Percentiles rank a stretch among this genome's conserved stretches.
These are phyloP conservation scores for Ataeniobius toweri DNA, from an alignment of 2,797 vertebrate species.

Conservation along the genomic window DNA sequence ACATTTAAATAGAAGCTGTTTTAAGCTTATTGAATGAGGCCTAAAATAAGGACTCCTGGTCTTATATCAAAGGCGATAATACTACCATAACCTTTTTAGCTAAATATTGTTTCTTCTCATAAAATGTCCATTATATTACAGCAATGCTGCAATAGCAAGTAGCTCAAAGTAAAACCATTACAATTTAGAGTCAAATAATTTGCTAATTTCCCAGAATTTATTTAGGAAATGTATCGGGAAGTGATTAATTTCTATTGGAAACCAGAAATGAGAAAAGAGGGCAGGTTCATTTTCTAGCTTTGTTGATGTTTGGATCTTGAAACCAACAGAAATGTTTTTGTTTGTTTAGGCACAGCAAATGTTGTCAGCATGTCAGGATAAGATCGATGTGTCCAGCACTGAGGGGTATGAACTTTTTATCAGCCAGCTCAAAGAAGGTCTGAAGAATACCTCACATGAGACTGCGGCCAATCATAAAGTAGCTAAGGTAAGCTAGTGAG, in stretches of 20 bases:
- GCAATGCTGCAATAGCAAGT: neutral
- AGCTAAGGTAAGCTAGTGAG: slow-evolving; percentile 87
- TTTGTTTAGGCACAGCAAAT: slow-evolving; percentile 92
- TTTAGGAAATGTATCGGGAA: neutral
- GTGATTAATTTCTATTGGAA: neutral
- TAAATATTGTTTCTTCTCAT: neutral
- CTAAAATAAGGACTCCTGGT: neutral
- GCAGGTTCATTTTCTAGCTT: neutral
- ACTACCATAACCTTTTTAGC: neutral
- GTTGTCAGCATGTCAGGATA: slow-evolving; percentile 94
- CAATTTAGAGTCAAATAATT: neutral
- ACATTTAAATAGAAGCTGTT: neutral
- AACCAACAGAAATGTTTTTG: slow-evolving; percentile 21
- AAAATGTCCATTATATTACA: neutral
- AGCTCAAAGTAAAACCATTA: neutral
- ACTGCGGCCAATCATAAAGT: slow-evolving; percentile 99
- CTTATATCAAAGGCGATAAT: neutral
- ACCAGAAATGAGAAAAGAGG: neutral
- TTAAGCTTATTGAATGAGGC: neutral
- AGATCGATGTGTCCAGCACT: slow-evolving; percentile 94
- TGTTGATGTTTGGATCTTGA: neutral
- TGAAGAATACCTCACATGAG: slow-evolving; percentile 99
- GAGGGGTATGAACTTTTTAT: slow-evolving; percentile 98
- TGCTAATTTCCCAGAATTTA: neutral
- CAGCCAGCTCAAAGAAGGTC: slow-evolving; percentile 95